These are phyloP conservation scores for Tanaodytes sp. DNA, from an alignment of 2,888 invertebrate genomes.

Conservation along the genomic window DNA sequence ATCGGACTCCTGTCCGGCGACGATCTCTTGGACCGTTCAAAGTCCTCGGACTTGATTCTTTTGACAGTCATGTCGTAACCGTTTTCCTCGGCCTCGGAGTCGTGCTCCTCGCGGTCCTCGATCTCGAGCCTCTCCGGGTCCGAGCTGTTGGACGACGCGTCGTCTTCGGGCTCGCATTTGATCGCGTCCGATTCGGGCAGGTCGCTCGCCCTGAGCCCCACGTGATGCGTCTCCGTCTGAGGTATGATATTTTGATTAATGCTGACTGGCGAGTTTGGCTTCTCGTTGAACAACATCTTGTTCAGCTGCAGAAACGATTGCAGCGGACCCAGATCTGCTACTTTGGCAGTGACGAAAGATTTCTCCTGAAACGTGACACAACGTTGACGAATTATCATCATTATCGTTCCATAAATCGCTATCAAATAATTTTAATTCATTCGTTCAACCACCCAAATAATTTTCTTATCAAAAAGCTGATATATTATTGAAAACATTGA, in stretches of 20 bases:
- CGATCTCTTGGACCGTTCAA: constrained; percentile 61
- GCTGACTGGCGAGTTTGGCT: constrained; percentile 69
- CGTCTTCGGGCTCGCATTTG: constrained; percentile 76
- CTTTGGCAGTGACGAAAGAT: constrained; percentile 71
- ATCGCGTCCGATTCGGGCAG: constrained; percentile 61
- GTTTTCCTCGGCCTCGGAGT: constrained; percentile 67
- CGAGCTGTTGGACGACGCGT: constrained; percentile 81
- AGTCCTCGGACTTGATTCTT: constrained; percentile 62
- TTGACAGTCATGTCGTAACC: constrained; percentile 69
- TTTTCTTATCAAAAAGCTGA: neutral
- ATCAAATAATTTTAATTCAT: too few relatives aligned
- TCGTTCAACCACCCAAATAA: neutral
- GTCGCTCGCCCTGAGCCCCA: constrained; percentile 63
- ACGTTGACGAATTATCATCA: too few relatives aligned
- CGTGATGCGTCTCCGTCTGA: constrained; percentile 67
- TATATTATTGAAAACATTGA: neutral
- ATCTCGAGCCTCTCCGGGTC: constrained; percentile 84
- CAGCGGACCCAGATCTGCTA: constrained; percentile 66
- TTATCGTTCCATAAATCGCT: too few relatives aligned
- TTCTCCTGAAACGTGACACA: neutral
- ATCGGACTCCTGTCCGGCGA: constrained; percentile 68
- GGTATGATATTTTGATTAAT: constrained; percentile 70
- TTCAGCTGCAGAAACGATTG: constrained; percentile 70
- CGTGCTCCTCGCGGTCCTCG: constrained; percentile 73
- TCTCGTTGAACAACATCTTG: constrained; percentile 69